Evolutionary conservation across 2,888 invertebrate species (phyloP).

Genomic region (Crossocerus cetratus): DNA sequence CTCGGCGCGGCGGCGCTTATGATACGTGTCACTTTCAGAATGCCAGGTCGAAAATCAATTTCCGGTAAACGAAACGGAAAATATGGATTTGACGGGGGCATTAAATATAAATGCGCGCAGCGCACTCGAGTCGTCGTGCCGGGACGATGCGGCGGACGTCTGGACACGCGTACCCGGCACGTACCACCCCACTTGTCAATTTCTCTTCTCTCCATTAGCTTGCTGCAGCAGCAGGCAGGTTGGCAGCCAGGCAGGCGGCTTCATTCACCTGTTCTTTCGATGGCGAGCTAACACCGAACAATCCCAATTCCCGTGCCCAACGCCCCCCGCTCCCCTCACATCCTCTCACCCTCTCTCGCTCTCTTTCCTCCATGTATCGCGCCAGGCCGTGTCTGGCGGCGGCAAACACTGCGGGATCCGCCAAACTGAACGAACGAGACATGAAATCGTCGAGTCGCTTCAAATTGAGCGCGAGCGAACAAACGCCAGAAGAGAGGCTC

Average conservation of each 20-base stretch:
- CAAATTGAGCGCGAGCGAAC: conserved; percentile 52
- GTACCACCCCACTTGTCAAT: conserved; percentile 8
- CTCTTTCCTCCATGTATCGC: background rate
- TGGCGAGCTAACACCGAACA: too few relatives aligned
- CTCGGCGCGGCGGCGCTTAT: conserved; percentile 14
- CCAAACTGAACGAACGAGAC: background rate
- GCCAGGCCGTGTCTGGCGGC: background rate
- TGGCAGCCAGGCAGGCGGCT: too few relatives aligned
- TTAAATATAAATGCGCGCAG: conserved; percentile 29
- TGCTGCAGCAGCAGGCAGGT: too few relatives aligned
- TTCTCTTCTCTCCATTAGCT: conserved; percentile 12
- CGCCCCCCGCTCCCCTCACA: background rate
- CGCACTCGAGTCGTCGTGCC: conserved; percentile 1
- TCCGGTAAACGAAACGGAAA: conserved; percentile 48
- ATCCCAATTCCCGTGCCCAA: background rate
- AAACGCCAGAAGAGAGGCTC: conserved; percentile 34
- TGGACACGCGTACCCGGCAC: conserved; percentile 1
- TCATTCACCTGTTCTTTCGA: too few relatives aligned
- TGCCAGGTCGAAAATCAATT: conserved; percentile 55
- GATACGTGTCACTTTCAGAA: conserved; percentile 53
- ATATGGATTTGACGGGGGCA: conserved; percentile 39
- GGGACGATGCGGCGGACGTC: conserved; percentile 5
- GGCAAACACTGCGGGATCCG: background rate
- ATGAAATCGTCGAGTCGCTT: background rate
- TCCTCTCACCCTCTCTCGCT: background rate